A percentile compares a stretch with the other conserved stretches of the same genome.
phyloP scores from a whole-genome alignment of 2,797 vertebrate genomes.

The Silurus aristotelis region DNA sequence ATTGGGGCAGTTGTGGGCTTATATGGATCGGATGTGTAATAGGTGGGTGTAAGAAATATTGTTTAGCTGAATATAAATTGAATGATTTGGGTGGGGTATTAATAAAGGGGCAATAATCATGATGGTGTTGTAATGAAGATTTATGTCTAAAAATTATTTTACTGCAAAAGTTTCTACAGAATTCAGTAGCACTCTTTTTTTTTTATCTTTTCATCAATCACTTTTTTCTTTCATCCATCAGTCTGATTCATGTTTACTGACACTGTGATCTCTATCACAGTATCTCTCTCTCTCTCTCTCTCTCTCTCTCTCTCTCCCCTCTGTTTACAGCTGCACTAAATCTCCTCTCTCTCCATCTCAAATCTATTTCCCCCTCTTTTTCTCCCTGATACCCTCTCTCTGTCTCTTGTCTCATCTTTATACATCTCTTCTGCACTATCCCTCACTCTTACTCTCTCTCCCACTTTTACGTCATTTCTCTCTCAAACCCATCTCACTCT shows the following conservation, averaged over 20 bases:
- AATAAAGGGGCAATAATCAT: background rate
- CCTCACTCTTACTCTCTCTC: background rate
- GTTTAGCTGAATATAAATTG: background rate
- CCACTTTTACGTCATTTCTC: background rate
- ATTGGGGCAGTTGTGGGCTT: background rate
- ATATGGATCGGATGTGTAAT: background rate
- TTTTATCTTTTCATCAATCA: background rate
- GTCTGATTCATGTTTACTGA: background rate
- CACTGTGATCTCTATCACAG: background rate
- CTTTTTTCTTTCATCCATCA: background rate
- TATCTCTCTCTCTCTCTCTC: background rate
- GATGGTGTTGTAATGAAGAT: background rate
- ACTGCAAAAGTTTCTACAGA: background rate
- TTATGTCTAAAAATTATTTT: background rate
- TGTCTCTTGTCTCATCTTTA: background rate
- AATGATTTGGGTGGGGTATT: background rate
- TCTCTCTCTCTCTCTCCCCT: background rate
- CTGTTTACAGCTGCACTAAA: background rate
- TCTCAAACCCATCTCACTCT: background rate
- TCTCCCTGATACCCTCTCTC: background rate
- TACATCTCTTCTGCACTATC: background rate
- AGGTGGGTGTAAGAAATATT: background rate
- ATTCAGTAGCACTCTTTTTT: too few species aligned
- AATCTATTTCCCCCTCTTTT: background rate
- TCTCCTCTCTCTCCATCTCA: background rate